Base-by-base conservation (phyloP, 2,888 invertebrate species). In the Syrista parreyssii region DNA sequence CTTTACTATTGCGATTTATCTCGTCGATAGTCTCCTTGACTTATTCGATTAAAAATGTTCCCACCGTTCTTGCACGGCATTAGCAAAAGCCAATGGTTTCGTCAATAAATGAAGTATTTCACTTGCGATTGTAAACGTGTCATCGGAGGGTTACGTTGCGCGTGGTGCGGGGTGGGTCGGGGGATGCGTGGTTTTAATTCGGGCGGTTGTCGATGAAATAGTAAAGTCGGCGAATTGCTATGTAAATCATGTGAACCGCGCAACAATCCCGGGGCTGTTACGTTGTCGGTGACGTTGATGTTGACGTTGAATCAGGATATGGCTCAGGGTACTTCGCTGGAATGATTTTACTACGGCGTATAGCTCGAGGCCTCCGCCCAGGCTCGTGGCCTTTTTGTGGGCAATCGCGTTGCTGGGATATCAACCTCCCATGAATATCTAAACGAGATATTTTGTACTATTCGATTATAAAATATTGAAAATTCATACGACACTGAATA, bases 221-320 rank as follows among this genome's bases (percentile, higher is more conserved):
- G 78, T 83, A 80, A 83, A 82, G 78, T 80, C 76, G 75, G 68
- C 77, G 78, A 80, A 83, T 84, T 76, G 79, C 78, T 72, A 76
- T 77, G 78, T 81, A 82, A 80, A 82, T 81, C 80, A 79, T 79
- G 68, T 73, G 73, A 76, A 78, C 74, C 73, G 40, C 68, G 31
- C 12, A 30, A 32, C 36, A 75, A 71, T n/a, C 71, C 23, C 71
- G 71, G 33, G 2, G 1, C 23, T 33, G 33, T 12, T 33, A 11
- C 31, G 71, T 31, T 32, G 31, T 55, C 36, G 68, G 73, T 73
- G 73, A 75, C 74, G 76, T 79, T 74, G 74, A 80, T 76, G 75
- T 80, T 81, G 40, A 77, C 77, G 75, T 73, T 72, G 23, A 9
- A 15, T 15, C 55, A 55, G 55, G 55, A 33, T 71, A 71, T 23